Percentiles rank a stretch among this genome's conserved stretches.
Conservation (phyloP, 2,888 invertebrate genomes). For the Drosophila prostipennis region DNA sequence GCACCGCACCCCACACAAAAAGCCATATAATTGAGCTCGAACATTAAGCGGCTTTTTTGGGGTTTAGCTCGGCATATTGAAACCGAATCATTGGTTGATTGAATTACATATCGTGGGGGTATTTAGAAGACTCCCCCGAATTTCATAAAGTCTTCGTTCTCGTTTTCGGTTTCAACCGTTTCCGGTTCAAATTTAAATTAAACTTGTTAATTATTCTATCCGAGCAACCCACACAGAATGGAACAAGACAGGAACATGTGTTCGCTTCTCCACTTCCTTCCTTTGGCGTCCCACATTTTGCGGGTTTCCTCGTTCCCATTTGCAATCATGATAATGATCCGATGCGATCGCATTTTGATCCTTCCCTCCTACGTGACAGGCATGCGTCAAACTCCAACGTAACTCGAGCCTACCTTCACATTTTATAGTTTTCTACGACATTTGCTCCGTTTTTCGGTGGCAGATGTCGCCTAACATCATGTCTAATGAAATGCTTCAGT, state of each 20-base stretch:
- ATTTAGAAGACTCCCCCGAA: constrained; percentile 3
- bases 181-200: constrained; percentile 75
- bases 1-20: constrained; percentile 31
- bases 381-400: constrained; percentile 63
- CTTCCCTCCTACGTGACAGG: constrained; percentile 60
- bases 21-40: constrained; percentile 75
- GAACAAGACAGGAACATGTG: constrained; percentile 52
- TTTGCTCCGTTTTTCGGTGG: constrained; percentile 48
- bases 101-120: constrained; percentile 53
- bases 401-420: constrained; percentile 48
- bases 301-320: constrained; percentile 56
- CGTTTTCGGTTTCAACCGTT: constrained; percentile 43
- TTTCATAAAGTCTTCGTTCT: constrained; percentile 18
- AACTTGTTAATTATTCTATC: constrained; percentile 71
- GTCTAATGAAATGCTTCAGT: constrained; percentile 66
- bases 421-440: constrained; percentile 8
- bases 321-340: constrained; percentile 26
- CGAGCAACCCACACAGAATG: constrained; percentile 33
- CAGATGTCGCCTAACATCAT: constrained; percentile 43
- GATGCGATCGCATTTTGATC: constrained; percentile 47
- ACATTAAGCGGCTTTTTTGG: constrained; percentile 66
- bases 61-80: constrained; percentile 31
- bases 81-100: constrained; percentile 57
- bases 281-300: constrained; percentile 51
- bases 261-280: constrained; percentile 42